These are phyloP conservation scores for Folsomia manolachei DNA, from an alignment of 2,888 invertebrate genomes.

Conservation along the genomic window DNA sequence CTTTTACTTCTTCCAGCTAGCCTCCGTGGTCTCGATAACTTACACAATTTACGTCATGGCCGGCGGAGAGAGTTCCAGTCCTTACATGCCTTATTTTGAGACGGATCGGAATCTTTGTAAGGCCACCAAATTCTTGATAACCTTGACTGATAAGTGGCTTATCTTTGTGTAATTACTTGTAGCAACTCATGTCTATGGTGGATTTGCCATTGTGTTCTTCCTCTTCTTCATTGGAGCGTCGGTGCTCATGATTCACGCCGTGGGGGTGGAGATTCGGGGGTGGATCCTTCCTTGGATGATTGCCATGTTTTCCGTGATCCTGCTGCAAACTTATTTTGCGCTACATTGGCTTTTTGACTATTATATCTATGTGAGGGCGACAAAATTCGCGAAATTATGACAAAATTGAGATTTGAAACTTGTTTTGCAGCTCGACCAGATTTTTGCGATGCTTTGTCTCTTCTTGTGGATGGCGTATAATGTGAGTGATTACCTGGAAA, in stretches of 20 bases:
- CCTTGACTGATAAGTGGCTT: slow-evolving; percentile 54
- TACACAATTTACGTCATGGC: slow-evolving; percentile 71
- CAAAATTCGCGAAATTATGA: too few species aligned
- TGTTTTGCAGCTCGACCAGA: slow-evolving; percentile 75
- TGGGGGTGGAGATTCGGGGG: slow-evolving; percentile 70
- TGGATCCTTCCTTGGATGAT: slow-evolving; percentile 77
- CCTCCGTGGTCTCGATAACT: slow-evolving; percentile 72
- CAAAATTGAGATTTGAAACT: too few species aligned
- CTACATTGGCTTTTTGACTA: slow-evolving; percentile 84
- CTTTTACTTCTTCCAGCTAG: slow-evolving; percentile 57
- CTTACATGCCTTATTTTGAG: slow-evolving; percentile 86
- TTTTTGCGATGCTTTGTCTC: slow-evolving; percentile 70
- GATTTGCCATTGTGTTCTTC: slow-evolving; percentile 59
- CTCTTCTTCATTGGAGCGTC: slow-evolving; percentile 60
- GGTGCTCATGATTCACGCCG: slow-evolving; percentile 63
- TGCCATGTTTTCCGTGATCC: slow-evolving; percentile 66
- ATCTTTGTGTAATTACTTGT: slow-evolving; percentile 54
- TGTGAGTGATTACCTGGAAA: slow-evolving; percentile 59
- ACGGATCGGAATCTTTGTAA: slow-evolving; percentile 73
- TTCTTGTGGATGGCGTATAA: slow-evolving; percentile 84
- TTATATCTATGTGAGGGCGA: slow-evolving; percentile 78
- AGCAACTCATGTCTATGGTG: slow-evolving; percentile 73
- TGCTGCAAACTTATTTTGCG: slow-evolving; percentile 75
- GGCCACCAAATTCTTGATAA: slow-evolving; percentile 60
- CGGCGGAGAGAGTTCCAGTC: slow-evolving; percentile 85